phyloP scores from a whole-genome alignment of 2,888 invertebrate species.

The Drosophila macrospina region DNA sequence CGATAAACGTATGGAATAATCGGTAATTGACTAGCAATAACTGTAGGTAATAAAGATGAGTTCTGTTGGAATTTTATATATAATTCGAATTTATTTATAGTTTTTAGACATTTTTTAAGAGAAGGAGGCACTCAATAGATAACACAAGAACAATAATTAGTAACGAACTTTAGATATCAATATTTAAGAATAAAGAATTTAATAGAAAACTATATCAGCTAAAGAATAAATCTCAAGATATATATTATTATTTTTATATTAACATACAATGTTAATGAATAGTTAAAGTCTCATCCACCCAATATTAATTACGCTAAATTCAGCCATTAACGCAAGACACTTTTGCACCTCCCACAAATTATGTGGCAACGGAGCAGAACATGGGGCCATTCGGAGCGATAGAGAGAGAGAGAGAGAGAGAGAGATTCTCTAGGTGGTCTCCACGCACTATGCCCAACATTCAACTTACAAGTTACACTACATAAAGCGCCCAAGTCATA shows the following conservation, averaged over 20 bases:
- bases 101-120: too few relatives aligned
- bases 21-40: neutral
- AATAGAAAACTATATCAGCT: neutral
- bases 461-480: conserved; percentile 17
- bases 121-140: too few relatives aligned
- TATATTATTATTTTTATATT: conserved; percentile 37
- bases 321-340: conserved; percentile 76
- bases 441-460: conserved; percentile 49
- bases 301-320: conserved; percentile 77
- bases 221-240: neutral
- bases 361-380: conserved; percentile 72
- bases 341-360: conserved; percentile 79
- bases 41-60: too few relatives aligned
- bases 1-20: too few relatives aligned
- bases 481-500: conserved; percentile 72
- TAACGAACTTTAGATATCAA: too few relatives aligned
- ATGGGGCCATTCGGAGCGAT: conserved; percentile 23
- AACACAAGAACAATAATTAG: too few relatives aligned
- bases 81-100: too few relatives aligned
- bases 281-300: conserved; percentile 22
- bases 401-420: neutral
- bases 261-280: conserved; percentile 60
- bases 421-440: conserved; percentile 16
- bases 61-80: too few relatives aligned
- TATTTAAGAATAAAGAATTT: neutral